Base-by-base conservation (phyloP, 2,888 invertebrate genomes). In the Eupithecia pulchellata region DNA sequence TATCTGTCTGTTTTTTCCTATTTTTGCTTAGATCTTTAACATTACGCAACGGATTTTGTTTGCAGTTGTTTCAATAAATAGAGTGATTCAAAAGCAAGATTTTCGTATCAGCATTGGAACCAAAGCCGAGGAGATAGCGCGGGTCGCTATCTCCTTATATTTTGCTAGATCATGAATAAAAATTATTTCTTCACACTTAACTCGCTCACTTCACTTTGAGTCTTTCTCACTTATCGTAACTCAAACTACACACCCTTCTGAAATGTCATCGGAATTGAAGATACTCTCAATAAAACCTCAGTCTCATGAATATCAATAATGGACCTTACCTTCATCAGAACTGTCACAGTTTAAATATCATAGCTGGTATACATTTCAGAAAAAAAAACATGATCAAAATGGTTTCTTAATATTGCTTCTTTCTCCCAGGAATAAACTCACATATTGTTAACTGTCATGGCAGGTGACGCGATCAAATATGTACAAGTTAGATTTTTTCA, bases 221-320 rank as follows among this genome's bases (percentile, higher is more conserved):
- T 9, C 42, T 25, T 36, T 52, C 52, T 25, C 52, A 62, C 8
- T 57, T 29, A 29, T 8, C 17, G 52, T 52, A 52, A 52, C 20
- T 57, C 17, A 57, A 47, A 57, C 57, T 8, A 29, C 32, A 32
- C 32, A 60, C n/a, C n/a, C n/a, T 60, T 32, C 30, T 60, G 30
- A 58, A 57, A 65, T 57, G 52, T 36, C 52, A 36, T 55, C 11
- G 0, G 34, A 32, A 27, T 32, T 47, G 63, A 52, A 62, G 57
- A 55, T 55, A 57, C 55, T 27, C 42, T 68, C 32, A 27, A 47
- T 63, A 64, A 68, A 64, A 57, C 25, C 68, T 39, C 63, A 20
- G 64, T 58, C 42, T 64, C 58, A 64, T 64, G 68, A 68, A 68
- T 68, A 64, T 64, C 63, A 68, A 68, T 68, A 68, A 62, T 52